Percentiles rank a stretch among this genome's conserved stretches.
phyloP scores from a whole-genome alignment of 2,113 vertebrate genomes.

The Erythrocercus mccallii region DNA sequence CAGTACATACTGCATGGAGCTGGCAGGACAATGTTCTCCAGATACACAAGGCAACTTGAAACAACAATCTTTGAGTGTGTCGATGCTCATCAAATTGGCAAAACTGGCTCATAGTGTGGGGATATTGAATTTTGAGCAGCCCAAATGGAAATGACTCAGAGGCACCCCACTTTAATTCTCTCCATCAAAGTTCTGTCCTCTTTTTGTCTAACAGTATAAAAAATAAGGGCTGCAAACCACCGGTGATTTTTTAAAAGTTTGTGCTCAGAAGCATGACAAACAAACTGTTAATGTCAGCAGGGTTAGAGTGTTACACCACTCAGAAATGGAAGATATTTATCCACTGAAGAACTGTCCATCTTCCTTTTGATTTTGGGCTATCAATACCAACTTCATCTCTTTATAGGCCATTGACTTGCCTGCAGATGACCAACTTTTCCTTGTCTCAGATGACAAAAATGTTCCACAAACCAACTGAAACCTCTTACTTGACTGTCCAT shows the following conservation, averaged over 20 bases:
- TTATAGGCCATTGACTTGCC: neutral
- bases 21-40: neutral
- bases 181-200: neutral
- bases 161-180: neutral
- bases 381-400: neutral
- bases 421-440: neutral
- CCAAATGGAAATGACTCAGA: neutral
- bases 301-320: neutral
- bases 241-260: neutral
- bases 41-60: neutral
- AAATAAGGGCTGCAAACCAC: neutral
- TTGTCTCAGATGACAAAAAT: neutral
- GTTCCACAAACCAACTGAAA: neutral
- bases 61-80: neutral
- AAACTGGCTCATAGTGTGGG: neutral
- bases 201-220: neutral
- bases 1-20: fast-evolving
- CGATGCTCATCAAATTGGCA: neutral
- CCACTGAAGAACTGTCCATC: neutral
- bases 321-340: neutral
- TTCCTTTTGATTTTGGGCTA: neutral
- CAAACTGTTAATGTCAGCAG: neutral
- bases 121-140: neutral
- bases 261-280: neutral
- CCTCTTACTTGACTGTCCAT: neutral